Evolutionary conservation across 2,888 invertebrate species (phyloP).

Genomic region (Micropterix aruncella): DNA sequence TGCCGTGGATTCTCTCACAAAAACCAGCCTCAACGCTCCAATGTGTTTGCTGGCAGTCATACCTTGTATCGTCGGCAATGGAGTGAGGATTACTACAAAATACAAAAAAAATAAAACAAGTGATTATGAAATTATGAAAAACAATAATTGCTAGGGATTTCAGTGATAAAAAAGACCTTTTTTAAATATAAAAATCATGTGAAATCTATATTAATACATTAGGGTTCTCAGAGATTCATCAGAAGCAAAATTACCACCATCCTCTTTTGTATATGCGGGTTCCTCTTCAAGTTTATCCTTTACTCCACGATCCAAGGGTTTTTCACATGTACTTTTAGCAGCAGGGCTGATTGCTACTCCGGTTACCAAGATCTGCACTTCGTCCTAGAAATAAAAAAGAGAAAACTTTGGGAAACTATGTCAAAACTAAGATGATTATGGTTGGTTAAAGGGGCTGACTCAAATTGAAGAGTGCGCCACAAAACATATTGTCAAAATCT

Average conservation of each 20-base stretch:
- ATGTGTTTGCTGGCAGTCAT: conserved; percentile 67
- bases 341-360: conserved; percentile 69
- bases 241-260: neutral
- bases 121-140: too few species aligned
- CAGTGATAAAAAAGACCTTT: too few species aligned
- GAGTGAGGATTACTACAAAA: conserved; percentile 63
- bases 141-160: too few species aligned
- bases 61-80: conserved; percentile 66
- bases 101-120: conserved; percentile 12
- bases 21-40: conserved; percentile 86
- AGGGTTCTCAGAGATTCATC: too few species aligned
- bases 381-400: conserved; percentile 36
- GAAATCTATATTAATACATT: too few species aligned
- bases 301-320: conserved; percentile 1
- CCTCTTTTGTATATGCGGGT: neutral
- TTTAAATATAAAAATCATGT: too few species aligned
- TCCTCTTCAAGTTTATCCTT: conserved; percentile 3
- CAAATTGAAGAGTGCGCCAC: too few species aligned
- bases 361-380: conserved; percentile 51
- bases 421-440: too few species aligned
- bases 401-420: too few species aligned
- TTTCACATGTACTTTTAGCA: conserved; percentile 23
- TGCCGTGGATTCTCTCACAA: conserved; percentile 88
- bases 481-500: too few species aligned
- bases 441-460: too few species aligned